Conservation (phyloP, 2,888 invertebrate genomes). For the Unio pictorum region DNA sequence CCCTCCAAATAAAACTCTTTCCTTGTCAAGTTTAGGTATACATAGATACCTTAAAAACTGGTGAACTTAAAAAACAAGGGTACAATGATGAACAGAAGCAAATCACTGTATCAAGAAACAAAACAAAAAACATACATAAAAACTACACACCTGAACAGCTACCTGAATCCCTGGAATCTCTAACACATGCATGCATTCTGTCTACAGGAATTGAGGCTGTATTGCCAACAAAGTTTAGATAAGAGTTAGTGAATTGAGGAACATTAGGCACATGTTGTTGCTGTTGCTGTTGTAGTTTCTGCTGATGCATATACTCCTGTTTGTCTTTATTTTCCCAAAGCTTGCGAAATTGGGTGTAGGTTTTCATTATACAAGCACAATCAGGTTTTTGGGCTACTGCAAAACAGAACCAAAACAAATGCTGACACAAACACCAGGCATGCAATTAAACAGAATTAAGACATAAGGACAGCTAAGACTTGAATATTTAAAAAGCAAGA, state of each 20-base stretch:
- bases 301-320: slow-evolving; percentile 67
- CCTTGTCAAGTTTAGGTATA: no score
- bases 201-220: not conserved
- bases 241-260: slow-evolving; percentile 3
- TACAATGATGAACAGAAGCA: no score
- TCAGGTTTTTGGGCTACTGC: slow-evolving; percentile 64
- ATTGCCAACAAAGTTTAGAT: slow-evolving; percentile 5
- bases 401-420: slow-evolving; percentile 36
- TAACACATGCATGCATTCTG: slow-evolving; percentile 10
- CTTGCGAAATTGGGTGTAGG: slow-evolving; percentile 70
- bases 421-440: no score
- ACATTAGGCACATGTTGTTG: not conserved
- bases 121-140: slow-evolving; percentile 2
- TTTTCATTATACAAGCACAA: slow-evolving; percentile 67
- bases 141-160: slow-evolving; percentile 46
- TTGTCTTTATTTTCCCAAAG: slow-evolving; percentile 70
- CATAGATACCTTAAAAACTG: no score
- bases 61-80: no score
- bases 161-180: slow-evolving; percentile 33
- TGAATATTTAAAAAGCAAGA: no score
- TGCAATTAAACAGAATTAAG: slow-evolving; percentile 6
- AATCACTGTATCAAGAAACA: no score
- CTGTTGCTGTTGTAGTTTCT: slow-evolving; percentile 23
- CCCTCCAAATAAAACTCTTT: no score
- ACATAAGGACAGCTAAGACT: slow-evolving; percentile 7